Evolutionary conservation across 2,113 vertebrate species (phyloP).

Genomic region (Ceyx melanurus): DNA sequence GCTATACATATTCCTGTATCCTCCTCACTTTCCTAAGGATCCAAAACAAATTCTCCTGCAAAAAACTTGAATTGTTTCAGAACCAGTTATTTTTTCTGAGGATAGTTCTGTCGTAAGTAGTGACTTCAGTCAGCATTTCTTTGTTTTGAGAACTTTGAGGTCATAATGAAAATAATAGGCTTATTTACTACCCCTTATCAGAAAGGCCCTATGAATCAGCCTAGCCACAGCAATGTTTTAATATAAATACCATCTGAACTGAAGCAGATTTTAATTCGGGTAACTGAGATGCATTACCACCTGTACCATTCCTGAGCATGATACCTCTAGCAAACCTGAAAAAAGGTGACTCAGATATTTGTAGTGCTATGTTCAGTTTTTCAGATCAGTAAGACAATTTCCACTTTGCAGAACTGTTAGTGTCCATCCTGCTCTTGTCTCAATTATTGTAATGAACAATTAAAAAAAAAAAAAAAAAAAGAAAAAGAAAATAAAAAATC

Average conservation of each 20-base stretch:
- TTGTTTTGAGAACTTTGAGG: neutral
- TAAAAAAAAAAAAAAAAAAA: neutral
- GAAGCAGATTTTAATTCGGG: neutral
- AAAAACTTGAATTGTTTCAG: neutral
- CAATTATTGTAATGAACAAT: neutral
- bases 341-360: neutral
- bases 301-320: rapidly evolving
- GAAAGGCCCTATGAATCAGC: neutral
- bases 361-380: neutral
- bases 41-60: neutral
- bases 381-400: neutral
- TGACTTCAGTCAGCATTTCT: neutral
- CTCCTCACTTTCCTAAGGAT: neutral
- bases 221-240: neutral
- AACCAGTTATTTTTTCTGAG: neutral
- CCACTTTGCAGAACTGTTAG: neutral
- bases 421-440: neutral
- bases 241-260: neutral
- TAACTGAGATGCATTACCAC: neutral
- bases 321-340: neutral
- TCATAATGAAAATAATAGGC: neutral
- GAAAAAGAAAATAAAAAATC: neutral
- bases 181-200: neutral
- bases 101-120: neutral
- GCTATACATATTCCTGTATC: neutral